Evolutionary conservation across 2,888 invertebrate genomes (phyloP).

Genomic region (Liopterus haemorrhoidalis): DNA sequence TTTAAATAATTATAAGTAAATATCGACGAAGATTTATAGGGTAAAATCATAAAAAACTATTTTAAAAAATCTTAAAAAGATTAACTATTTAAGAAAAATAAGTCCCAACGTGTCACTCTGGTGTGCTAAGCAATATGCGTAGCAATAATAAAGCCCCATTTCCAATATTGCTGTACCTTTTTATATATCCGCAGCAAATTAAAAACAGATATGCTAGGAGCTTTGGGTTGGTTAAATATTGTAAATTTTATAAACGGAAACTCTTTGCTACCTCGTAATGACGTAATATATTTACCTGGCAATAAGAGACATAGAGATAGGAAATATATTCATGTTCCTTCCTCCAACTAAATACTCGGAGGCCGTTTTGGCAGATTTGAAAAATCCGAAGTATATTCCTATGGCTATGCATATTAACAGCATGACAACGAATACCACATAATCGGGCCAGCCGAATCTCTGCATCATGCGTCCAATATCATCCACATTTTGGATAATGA

Average conservation of each 20-base stretch:
- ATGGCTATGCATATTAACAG: constrained; percentile 68
- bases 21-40: too few species aligned
- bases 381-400: constrained; percentile 77
- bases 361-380: constrained; percentile 57
- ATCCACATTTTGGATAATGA: constrained; percentile 28
- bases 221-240: background rate
- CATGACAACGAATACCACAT: constrained; percentile 72
- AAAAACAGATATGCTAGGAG: too few species aligned
- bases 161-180: too few species aligned
- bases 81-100: too few species aligned
- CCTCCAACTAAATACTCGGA: constrained; percentile 76
- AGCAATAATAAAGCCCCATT: too few species aligned
- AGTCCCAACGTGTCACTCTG: too few species aligned
- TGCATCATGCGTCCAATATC: constrained; percentile 41
- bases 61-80: too few species aligned
- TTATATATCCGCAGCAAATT: too few species aligned
- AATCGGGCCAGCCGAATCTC: constrained; percentile 61
- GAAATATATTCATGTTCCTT: constrained; percentile 73
- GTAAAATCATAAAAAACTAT: too few species aligned
- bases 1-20: too few species aligned
- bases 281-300: constrained; percentile 57
- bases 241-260: constrained; percentile 7
- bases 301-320: constrained; percentile 77
- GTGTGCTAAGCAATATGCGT: too few species aligned
- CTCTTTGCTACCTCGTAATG: too few species aligned